Conservation (phyloP, 2,113 vertebrate genomes). For the Synchiropus splendidus region DNA sequence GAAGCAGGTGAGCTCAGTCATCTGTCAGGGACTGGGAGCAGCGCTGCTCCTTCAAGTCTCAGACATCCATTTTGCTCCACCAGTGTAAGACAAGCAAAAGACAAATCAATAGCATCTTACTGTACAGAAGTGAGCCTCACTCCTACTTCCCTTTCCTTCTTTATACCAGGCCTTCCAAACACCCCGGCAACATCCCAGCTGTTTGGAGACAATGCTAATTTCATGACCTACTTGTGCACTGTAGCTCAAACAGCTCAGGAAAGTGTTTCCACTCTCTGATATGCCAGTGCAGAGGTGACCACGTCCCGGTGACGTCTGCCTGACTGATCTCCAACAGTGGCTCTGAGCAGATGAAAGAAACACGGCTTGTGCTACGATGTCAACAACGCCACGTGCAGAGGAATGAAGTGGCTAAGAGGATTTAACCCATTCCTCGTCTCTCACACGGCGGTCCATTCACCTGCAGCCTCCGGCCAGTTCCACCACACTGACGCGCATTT, state of each 20-base stretch:
- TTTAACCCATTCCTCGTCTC: slow-evolving; percentile 23
- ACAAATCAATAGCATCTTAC: no score
- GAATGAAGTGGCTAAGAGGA: slow-evolving; percentile 29
- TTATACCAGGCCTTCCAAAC: not conserved
- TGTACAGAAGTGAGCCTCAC: no score
- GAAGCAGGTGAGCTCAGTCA: no score
- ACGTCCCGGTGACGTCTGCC: slow-evolving; percentile 5
- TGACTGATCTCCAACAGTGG: slow-evolving; percentile 27
- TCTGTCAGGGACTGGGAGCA: no score
- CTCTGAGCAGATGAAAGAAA: slow-evolving; percentile 13
- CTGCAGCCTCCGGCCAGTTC: no score
- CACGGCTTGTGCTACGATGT: not conserved
- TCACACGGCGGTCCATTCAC: slow-evolving; percentile 18
- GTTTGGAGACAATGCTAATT: slow-evolving; percentile 19
- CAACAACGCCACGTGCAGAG: slow-evolving; percentile 20
- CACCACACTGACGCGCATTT: no score
- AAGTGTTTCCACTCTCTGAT: slow-evolving; percentile 10
- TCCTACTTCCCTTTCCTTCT: no score
- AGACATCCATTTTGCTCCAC: no score
- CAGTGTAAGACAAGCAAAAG: no score
- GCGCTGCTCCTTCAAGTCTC: no score
- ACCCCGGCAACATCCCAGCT: slow-evolving; percentile 5
- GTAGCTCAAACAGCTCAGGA: slow-evolving; percentile 16
- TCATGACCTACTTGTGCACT: slow-evolving; percentile 21
- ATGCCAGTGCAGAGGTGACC: slow-evolving; percentile 20